Evolutionary conservation across 2,797 vertebrate genomes (phyloP).

Genomic region (Hoplostethus atlanticus): DNA sequence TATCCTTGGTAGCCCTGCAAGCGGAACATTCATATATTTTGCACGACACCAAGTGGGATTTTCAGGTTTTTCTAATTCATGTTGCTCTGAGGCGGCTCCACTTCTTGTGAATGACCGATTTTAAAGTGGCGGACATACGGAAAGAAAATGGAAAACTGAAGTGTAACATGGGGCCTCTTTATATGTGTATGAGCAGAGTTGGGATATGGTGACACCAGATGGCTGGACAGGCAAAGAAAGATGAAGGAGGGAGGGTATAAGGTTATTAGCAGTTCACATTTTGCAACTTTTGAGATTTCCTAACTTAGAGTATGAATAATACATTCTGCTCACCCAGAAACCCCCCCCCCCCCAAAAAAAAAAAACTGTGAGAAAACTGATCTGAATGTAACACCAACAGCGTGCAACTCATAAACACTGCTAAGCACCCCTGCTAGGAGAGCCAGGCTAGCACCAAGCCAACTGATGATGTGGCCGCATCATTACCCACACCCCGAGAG

Average conservation of each 20-base stretch:
- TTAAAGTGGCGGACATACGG: slow-evolving; percentile 41
- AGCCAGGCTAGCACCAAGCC: slow-evolving; percentile 30
- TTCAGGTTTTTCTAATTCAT: slow-evolving; percentile 50
- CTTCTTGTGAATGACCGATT: slow-evolving; percentile 40
- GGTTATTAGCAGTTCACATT: slow-evolving; percentile 2
- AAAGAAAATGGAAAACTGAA: slow-evolving; percentile 45
- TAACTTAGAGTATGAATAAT: neutral
- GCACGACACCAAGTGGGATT: slow-evolving; percentile 43
- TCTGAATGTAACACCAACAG: slow-evolving; percentile 32
- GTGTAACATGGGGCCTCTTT: slow-evolving; percentile 19
- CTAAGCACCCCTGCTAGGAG: slow-evolving; percentile 28
- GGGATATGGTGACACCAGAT: neutral
- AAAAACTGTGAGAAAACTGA: slow-evolving; percentile 23
- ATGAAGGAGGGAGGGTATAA: too few species aligned
- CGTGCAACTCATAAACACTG: slow-evolving; percentile 35
- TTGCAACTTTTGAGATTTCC: neutral
- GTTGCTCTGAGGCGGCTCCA: slow-evolving; percentile 32
- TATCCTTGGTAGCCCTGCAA: slow-evolving; percentile 32
- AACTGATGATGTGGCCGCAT: slow-evolving; percentile 67
- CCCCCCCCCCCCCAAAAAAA: neutral
- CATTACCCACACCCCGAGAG: slow-evolving; percentile 70
- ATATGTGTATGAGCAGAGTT: slow-evolving; percentile 1
- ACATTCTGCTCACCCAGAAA: neutral
- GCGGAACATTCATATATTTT: slow-evolving; percentile 60
- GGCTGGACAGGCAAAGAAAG: neutral